These are phyloP conservation scores for Meloidogyne exigua DNA, from an alignment of 1,140 invertebrate species.

Conservation along the genomic window DNA sequence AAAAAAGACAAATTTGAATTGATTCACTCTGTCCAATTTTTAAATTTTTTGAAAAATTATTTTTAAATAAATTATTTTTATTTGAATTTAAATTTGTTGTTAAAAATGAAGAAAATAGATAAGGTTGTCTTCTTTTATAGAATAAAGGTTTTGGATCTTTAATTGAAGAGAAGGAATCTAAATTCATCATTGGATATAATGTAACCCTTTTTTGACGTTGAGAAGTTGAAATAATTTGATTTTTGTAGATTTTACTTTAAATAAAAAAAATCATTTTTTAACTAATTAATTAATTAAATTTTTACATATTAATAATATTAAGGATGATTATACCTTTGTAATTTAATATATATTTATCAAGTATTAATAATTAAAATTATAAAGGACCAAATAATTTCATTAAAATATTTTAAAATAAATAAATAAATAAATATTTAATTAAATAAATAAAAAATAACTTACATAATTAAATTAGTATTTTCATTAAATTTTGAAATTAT, in stretches of 20 bases:
- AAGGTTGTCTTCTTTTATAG: neutral
- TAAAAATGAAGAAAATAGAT: neutral
- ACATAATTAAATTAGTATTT: slow-evolving; percentile 6
- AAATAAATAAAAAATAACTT: neutral
- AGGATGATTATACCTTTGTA: too few relatives aligned
- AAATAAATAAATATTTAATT: too few relatives aligned
- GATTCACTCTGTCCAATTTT: slow-evolving; percentile 4
- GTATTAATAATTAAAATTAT: too few relatives aligned
- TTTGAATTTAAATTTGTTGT: neutral
- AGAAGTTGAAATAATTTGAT: neutral
- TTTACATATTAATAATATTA: too few relatives aligned
- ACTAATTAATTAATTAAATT: too few relatives aligned
- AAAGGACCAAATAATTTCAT: too few relatives aligned
- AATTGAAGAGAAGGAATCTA: neutral
- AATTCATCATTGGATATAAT: neutral
- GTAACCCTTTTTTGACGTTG: neutral
- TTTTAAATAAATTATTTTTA: neutral
- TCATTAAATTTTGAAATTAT: neutral
- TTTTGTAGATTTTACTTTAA: neutral
- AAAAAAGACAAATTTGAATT: slow-evolving; percentile 16
- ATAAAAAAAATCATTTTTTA: neutral
- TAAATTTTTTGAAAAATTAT: neutral
- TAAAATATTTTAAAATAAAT: neutral
- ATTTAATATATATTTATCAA: too few relatives aligned
- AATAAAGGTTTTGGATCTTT: neutral